Base-by-base conservation (phyloP, 2,113 vertebrate species). In the Dicrurus megarhynchus region DNA sequence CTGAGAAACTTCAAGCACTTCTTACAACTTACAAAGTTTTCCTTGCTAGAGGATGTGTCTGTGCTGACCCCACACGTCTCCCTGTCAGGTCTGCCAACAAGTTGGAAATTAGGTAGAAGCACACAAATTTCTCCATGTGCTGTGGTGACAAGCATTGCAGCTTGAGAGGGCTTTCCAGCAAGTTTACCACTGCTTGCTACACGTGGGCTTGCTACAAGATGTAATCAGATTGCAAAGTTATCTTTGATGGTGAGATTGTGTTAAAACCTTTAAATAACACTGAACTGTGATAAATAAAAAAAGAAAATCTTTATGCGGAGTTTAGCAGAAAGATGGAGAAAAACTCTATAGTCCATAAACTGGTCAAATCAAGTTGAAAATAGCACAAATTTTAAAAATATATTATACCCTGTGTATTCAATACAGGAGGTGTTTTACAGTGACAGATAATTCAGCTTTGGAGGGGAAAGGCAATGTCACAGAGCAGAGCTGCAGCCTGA, bases 41-140 rank as follows among this genome's bases (percentile, higher is more conserved):
- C 6, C 37, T 64, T 55, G 35, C 49, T 41, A 21, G 65, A 52
- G 61, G 61, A 60, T 19, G 20, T 55, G 33, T 70, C 44, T 39
- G 23, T 46, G 50, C 74, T 44, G 63, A 42, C 15, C 14, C 17
- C 16, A 16, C 1, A 13, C 0, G 0, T n/a, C 13, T 11, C 13
- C 30, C 49, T 64, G 2, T 16, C 20, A 74, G 37, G 44, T 55
- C 88, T 90, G 50, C 12, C 76, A 68, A 2, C 64, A 52, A 55
- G 9, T 9, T 13, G 35, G 41, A 47, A 52, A 19, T 8, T 32
- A 65, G 37, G 55, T 4, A 21, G 27, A 56, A 57, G 70, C 42
- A 30, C 33, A 19, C 20, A 22, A 42, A 7, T 35, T 86, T 39
- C 50, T 73, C 37, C 67, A 27, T 18, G 1, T 5, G 30, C 42